Evolutionary conservation across 2,888 invertebrate genomes (phyloP), one percentile per base, ranked within the genome.

Genomic region (Ypsolopha sequella): DNA sequence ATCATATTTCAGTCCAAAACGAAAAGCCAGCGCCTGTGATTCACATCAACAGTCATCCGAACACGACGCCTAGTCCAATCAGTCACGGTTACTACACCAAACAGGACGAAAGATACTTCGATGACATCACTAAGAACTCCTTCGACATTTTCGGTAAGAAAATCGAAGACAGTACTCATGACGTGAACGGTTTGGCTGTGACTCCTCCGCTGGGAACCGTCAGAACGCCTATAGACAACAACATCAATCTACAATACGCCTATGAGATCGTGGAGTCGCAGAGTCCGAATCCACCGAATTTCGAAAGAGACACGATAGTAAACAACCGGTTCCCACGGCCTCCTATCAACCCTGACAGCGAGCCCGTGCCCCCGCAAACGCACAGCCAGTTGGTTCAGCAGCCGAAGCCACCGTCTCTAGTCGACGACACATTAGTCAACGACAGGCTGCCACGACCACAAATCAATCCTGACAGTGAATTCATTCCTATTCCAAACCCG

Each of bases 81-180:
- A 81, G 89, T 68, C 88, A 91, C 61, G 87, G 88, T 38, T 91
- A 91, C 70, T 91, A 92, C 73, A 91, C 92, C 10, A 90, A 90
- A 66, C 92, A 91, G 56, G 88, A 89, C 66, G 88, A 91, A 63
- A 88, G 89, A 52, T 88, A 90, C 56, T 81, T 92, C 55, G 92
- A 93, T 61, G 92, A 93, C 62, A 91, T 91, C 52, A 92, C 93
- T 4, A 91, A 90, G 66, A 91, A 92, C 62, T 92, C 92, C 52
- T 93, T 92, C 63, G 92, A 91, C 35, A 89, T 91, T 58, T 93
- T 93, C 65, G 93, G 92, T 1, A 91, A 91, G 72, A 93, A 91
- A 71, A 70, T 92, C 51, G 88, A 77, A 64, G 80, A 78, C 62
- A 87, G 81, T 14, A 84, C 78, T 35, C 84, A 76, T 53, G 80